Evolutionary conservation across 2,888 invertebrate species (phyloP), one percentile per base, ranked within the genome.

Genomic region (Chloroclystis v-ata): DNA sequence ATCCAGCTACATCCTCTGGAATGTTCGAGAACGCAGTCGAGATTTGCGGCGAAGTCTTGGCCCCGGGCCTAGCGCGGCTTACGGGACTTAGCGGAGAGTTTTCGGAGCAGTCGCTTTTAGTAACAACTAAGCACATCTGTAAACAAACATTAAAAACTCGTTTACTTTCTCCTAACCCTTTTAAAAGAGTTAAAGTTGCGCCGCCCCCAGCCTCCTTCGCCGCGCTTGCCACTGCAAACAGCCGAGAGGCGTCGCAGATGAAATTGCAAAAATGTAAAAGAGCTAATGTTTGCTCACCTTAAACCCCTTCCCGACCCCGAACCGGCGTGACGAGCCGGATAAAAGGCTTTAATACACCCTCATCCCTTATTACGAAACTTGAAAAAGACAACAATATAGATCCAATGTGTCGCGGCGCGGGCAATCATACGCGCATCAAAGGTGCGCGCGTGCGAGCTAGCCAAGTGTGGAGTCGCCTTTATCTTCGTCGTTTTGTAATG

Each of bases 331-430:
- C 86, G 87, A 87, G 85, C 84, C 79, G 86, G 86, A 86, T 87
- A 86, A 87, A 87, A 86, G 86, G 86, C 87, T 87, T 87, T 87
- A 87, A 87, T 87, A 87, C 86, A 87, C 86, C 86, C 87, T 86
- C 86, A 86, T 84, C 85, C 85, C 87, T 87, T 87, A 87, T 87
- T 87, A 87, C 86, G 82, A 85, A 86, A 87, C 86, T 87, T 87
- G 87, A 87, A 87, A 87, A 87, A 87, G 87, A 86, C 87, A 87
- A 87, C 87, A 86, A 85, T 87, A 86, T 84, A 85, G 85, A 85
- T 82, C 79, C 79, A 84, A 85, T 85, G 87, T 87, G 87, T 87
- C 86, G 86, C 84, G 84, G 85, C 81, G 78, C 80, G 79, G 79
- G 86, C 87, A 82, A 86, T 86, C 86, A 87, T 84, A 86, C 82